Base-by-base conservation (phyloP, 2,797 vertebrate genomes). In the Channallabes apus region DNA sequence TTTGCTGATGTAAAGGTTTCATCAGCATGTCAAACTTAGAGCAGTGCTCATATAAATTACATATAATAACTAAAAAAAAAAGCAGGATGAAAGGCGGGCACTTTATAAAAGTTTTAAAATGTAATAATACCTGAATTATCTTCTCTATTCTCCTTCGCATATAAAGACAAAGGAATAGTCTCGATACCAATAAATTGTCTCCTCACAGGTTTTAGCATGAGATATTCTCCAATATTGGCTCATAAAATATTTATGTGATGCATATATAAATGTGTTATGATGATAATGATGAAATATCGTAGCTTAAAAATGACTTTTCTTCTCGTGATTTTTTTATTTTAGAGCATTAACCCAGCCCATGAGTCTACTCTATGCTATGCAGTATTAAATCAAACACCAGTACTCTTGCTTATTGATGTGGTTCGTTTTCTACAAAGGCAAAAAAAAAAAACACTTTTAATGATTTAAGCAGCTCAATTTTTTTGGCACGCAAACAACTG, bases 271-370 rank as follows among this genome's bases (percentile, higher is more conserved):
- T 24, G 58, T 62, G 32, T 62, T 41, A 62, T 24, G 59, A n/a
- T 27, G 14, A 38, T 27, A 46, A 62, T 27, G 6, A 41, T 24
- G 4, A 46, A 18, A 46, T 11, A 79, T 38, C n/a, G 29, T 38
- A 62, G 32, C 11, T 38, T 79, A 9, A 79, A 80, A 64, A 80
- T 64, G 24, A 9, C 78, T 80, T 80, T 46, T 24, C 24, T 14
- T 17, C 27, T 27, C 24, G 0, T 17, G 22, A 62, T 64, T 15
- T 80, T n/a, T 80, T 64, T 46, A 22, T n/a, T n/a, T n/a, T n/a
- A 32, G 59, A 20, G 17, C 6, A n/a, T 61, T 61, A 61, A 1
- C 46, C 22, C 11, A 78, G 58, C 20, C 38, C 59, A n/a, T 6
- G 56, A 38, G 76, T 62, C 46, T 46, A 2, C 62, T 41, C 46